Evolutionary conservation across 2,797 vertebrate species (phyloP), one percentile per base, ranked within the genome.

Genomic region (Pseudochirops corinnae): DNA sequence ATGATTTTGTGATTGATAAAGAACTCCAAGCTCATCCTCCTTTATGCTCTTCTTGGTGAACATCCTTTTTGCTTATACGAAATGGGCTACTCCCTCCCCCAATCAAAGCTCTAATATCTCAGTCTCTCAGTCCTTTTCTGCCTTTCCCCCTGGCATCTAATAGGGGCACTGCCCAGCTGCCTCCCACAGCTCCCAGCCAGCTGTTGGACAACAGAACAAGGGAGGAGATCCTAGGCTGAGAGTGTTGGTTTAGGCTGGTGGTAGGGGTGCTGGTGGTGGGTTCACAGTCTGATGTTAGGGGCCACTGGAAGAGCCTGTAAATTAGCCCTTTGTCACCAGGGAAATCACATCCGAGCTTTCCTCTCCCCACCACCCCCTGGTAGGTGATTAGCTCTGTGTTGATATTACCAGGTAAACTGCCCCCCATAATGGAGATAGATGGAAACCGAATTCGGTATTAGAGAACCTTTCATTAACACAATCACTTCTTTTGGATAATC

Each of bases 381-480:
- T 52, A 11, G 60, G 94, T 52, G 90, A 62, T 2, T 39, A 0
- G 10, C 1, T 0, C 0, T 39, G 55, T 4, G 60, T 1, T 4
- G 67, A 67, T 31, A 14, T 92, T 55, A 74, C 74, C 95, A 98
- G 97, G 94, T 96, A 97, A 93, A 93, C 94, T 46, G 90, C 90
- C 92, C 95, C 95, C 93, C 50, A 12, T 94, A 94, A 97, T 95
- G 95, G 96, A 97, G 97, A 94, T 87, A 52, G 96, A 95, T 98
- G 95, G 94, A 39, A 91, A 95, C 50, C 94, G 92, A 33, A 28
- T 93, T 96, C 18, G 52, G 94, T 97, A 95, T 95, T 53, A 91
- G 95, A 95, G 92, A 95, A 58, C 90, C 95, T 96, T 96, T 98
- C 97, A 98, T 97, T 97, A 97, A 94, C 94, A 91, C 93, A 97